A percentile compares a stretch with the other conserved stretches of the same genome.
Evolutionary conservation across 2,113 vertebrate genomes (phyloP).

Genomic region (Craseonycteris thonglongyai): DNA sequence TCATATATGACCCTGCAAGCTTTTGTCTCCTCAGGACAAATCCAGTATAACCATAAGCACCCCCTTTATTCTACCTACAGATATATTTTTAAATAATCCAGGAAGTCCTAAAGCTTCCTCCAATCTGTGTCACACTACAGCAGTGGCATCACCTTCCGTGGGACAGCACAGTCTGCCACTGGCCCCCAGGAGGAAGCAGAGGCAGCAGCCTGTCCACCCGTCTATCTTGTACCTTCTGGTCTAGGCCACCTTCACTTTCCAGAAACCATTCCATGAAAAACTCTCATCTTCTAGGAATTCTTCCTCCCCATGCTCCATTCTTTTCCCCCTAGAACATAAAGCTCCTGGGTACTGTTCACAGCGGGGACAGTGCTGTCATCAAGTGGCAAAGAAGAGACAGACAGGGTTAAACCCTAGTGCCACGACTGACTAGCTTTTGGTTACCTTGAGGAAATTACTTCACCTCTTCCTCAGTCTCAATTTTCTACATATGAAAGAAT

Average conservation of each 20-base stretch:
- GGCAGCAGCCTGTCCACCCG: not conserved
- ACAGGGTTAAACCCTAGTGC: not conserved
- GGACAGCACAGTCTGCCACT: not conserved
- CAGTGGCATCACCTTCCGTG: not conserved
- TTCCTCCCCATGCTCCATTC: not conserved
- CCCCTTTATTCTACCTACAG: not conserved
- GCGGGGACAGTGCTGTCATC: too few species aligned
- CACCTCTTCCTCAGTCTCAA: not conserved
- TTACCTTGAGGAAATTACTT: not conserved
- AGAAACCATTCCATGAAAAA: not conserved
- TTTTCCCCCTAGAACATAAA: not conserved
- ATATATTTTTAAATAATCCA: not conserved
- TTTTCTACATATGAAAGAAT: not conserved
- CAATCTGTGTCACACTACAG: not conserved
- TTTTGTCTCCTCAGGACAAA: not conserved
- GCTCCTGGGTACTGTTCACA: not conserved
- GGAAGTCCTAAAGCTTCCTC: not conserved
- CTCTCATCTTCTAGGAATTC: not conserved
- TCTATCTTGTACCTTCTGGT: not conserved
- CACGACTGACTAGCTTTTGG: not conserved
- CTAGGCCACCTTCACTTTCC: not conserved
- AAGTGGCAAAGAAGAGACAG: not conserved
- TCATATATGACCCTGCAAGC: not conserved
- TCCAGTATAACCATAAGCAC: not conserved
- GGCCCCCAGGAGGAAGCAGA: not conserved